Evolutionary conservation across 1,140 invertebrate genomes (phyloP).

Genomic region (Neomicropteryx cornuta): DNA sequence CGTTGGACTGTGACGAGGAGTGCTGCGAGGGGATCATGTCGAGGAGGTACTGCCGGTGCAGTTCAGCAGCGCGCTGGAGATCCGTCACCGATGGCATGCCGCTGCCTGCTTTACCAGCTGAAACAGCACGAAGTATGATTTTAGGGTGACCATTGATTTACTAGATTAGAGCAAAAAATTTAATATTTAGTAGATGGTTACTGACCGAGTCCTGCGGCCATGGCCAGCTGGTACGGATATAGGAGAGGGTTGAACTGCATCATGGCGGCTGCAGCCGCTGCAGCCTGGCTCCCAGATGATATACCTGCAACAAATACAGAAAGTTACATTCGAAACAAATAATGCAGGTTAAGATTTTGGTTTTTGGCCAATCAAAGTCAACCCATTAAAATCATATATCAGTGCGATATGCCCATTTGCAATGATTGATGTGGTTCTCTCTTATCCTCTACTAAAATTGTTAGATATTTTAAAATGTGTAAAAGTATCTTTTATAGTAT

Average conservation of each 20-base stretch:
- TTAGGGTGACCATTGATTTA: slow-evolving; percentile 24
- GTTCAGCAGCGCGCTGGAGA: slow-evolving; percentile 70
- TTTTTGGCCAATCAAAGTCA: too few species aligned
- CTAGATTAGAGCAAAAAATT: slow-evolving; percentile 16
- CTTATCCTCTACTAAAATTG: too few species aligned
- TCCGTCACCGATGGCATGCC: slow-evolving; percentile 53
- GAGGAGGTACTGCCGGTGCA: slow-evolving; percentile 90
- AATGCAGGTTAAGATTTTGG: too few species aligned
- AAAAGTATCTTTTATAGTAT: too few species aligned
- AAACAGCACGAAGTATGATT: too few species aligned
- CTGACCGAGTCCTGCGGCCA: slow-evolving; percentile 57
- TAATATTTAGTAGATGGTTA: background rate
- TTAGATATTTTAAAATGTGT: too few species aligned
- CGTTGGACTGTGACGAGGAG: background rate
- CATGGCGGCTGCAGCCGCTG: slow-evolving; percentile 66
- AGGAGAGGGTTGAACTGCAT: slow-evolving; percentile 74
- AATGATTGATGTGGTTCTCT: too few species aligned
- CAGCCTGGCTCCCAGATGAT: too few species aligned
- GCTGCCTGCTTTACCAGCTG: slow-evolving; percentile 34
- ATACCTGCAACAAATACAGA: too few species aligned
- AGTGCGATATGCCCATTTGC: too few species aligned
- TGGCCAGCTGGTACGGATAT: slow-evolving; percentile 77
- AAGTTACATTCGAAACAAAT: too few species aligned
- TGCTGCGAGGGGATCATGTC: slow-evolving; percentile 78
- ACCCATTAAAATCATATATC: too few species aligned